Evolutionary conservation across 1,140 invertebrate species (phyloP).

Genomic region (Tyrophagus putrescentiae): DNA sequence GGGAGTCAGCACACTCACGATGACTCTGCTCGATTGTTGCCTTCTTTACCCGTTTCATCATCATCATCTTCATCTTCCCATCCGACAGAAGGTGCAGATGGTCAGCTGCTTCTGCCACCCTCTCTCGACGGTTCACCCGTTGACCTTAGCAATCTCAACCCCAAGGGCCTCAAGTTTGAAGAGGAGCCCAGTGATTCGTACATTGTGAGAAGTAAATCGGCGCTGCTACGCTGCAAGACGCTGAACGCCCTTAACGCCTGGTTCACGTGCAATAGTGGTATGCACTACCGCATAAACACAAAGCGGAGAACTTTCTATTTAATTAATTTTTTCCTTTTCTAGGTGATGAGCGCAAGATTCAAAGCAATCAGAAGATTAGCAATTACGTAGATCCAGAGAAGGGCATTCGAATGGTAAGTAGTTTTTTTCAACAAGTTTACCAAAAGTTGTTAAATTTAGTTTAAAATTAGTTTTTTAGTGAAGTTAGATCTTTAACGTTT

Average conservation of each 20-base stretch:
- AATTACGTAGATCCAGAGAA: slow-evolving; percentile 22
- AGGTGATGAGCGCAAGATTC: slow-evolving; percentile 19
- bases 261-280: slow-evolving; percentile 20
- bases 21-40: slow-evolving; percentile 10
- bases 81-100: not conserved
- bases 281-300: not conserved
- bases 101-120: not conserved
- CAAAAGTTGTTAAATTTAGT: no score
- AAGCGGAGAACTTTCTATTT: not conserved
- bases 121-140: not conserved
- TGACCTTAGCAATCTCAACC: not conserved
- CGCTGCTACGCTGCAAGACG: slow-evolving; percentile 17
- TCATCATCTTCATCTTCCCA: not conserved
- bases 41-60: slow-evolving; percentile 6
- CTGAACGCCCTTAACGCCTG: slow-evolving; percentile 19
- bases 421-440: no score
- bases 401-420: slow-evolving; percentile 21
- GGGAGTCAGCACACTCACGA: not conserved
- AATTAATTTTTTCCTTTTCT: not conserved
- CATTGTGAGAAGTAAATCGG: slow-evolving; percentile 16
- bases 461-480: no score
- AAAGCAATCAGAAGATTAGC: slow-evolving; percentile 12
- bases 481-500: no score
- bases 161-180: slow-evolving; percentile 10
- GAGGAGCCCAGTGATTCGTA: slow-evolving; percentile 17